Evolutionary conservation across 1,140 invertebrate genomes (phyloP).

Genomic region (Sarcophaga bullata): DNA sequence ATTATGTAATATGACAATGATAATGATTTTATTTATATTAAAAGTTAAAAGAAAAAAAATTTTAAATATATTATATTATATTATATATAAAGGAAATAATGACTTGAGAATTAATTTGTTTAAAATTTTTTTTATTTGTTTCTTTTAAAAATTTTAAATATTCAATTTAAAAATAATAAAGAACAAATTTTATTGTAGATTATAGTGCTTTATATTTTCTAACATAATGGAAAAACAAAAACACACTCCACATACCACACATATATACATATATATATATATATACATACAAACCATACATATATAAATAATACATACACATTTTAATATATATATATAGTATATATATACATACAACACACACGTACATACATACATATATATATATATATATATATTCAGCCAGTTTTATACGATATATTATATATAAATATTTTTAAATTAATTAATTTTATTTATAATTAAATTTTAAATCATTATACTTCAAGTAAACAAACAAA

Average conservation of each 20-base stretch:
- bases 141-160: conserved; percentile 17
- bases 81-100: not conserved
- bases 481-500: conserved; percentile 33
- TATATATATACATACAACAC: no score
- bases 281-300: not conserved
- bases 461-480: conserved; percentile 25
- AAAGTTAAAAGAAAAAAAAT: not conserved
- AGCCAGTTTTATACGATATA: conserved; percentile 23
- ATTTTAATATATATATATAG: no score
- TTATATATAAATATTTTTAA: conserved; percentile 18
- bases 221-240: not conserved
- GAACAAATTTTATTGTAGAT: conserved; percentile 32
- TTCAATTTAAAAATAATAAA: conserved; percentile 28
- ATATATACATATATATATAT: no score
- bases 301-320: no score
- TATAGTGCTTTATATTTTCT: conserved; percentile 28
- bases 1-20: no score
- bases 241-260: not conserved
- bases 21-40: no score
- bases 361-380: no score
- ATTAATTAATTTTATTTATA: conserved; percentile 19
- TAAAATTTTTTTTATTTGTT: no score
- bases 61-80: no score
- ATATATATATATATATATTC: no score
- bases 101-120: not conserved